phyloP scores from a whole-genome alignment of 2,797 vertebrate species.

The Xiphorhynchus erythropygius region DNA sequence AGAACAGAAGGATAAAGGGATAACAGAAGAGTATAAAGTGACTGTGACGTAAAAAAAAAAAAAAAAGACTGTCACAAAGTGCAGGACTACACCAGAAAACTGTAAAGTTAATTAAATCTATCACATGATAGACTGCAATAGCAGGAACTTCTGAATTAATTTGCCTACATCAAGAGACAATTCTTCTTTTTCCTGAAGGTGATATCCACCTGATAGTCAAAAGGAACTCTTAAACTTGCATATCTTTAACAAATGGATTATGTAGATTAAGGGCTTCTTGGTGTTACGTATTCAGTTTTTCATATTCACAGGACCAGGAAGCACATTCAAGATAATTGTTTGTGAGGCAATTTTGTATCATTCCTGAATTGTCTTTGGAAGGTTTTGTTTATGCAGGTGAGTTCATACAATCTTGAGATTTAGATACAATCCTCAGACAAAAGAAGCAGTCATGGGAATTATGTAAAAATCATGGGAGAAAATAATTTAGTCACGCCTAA shows the following conservation, averaged over 20 bases:
- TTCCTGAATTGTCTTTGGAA: neutral
- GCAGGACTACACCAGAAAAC: neutral
- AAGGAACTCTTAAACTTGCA: neutral
- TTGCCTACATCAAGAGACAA: neutral
- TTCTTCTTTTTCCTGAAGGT: neutral
- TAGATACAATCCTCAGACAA: neutral
- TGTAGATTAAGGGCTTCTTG: neutral
- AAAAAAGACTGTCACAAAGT: neutral
- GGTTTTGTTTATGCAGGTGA: neutral
- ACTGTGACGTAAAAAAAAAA: neutral
- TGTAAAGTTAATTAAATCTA: neutral
- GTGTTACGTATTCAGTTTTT: neutral
- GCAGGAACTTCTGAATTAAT: neutral
- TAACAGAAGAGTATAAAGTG: neutral
- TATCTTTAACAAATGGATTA: neutral
- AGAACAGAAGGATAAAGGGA: neutral
- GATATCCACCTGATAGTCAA: neutral
- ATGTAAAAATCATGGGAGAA: neutral
- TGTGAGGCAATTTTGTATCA: neutral
- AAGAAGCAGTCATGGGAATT: neutral
- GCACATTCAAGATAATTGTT: neutral
- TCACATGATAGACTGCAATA: neutral
- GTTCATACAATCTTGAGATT: neutral
- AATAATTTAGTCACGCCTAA: conserved; percentile 2
- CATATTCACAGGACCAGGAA: neutral